These are phyloP conservation scores for Spinus olivaceus DNA, from an alignment of 2,797 vertebrate species.

Conservation along the genomic window DNA sequence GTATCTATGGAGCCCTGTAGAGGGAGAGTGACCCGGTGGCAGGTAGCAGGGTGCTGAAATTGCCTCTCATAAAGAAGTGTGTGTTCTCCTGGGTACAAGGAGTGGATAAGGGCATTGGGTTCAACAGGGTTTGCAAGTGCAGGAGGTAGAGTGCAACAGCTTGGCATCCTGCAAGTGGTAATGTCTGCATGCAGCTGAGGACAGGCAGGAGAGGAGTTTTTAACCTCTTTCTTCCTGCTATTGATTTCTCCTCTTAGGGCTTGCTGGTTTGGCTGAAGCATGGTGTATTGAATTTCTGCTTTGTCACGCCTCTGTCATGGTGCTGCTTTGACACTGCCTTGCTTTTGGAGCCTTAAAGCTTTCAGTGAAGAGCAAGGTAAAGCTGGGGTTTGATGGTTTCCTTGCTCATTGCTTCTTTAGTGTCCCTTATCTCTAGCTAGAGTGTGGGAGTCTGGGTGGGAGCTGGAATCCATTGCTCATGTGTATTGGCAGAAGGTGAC, in stretches of 20 bases:
- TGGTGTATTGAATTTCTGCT: neutral
- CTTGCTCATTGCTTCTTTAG: neutral
- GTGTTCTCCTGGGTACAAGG: neutral
- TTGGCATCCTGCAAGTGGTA: neutral
- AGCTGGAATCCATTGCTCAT: neutral
- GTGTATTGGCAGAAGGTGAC: neutral
- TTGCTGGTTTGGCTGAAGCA: neutral
- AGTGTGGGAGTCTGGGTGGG: neutral
- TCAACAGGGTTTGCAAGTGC: neutral
- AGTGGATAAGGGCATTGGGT: neutral
- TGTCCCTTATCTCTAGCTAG: neutral
- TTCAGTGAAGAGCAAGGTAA: neutral
- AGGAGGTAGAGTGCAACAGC: neutral
- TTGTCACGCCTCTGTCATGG: neutral
- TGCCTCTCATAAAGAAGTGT: neutral
- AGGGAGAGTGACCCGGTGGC: neutral
- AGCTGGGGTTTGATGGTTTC: neutral
- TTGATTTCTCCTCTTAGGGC: neutral
- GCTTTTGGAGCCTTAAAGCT: neutral
- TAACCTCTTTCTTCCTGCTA: neutral
- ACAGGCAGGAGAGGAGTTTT: neutral
- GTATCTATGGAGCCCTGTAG: rapidly evolving
- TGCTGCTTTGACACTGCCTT: neutral
- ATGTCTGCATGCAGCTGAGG: neutral
- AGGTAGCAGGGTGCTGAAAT: neutral